Percentiles rank a stretch among this genome's conserved stretches.
These are phyloP conservation scores for Calcarius lapponicus DNA, from an alignment of 2,797 vertebrate species.

Conservation along the genomic window DNA sequence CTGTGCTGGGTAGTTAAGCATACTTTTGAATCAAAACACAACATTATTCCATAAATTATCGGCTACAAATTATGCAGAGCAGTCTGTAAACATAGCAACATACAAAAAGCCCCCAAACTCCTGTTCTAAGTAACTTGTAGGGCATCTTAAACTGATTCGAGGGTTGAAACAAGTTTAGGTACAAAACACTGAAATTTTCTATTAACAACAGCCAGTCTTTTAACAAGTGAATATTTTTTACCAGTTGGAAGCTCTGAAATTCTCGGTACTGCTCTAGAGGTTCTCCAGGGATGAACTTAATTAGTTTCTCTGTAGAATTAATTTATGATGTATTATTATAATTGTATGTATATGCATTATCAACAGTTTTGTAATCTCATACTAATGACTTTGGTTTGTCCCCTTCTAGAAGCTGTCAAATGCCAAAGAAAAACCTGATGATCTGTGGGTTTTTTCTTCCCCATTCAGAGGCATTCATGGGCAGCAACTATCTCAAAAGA, in stretches of 20 bases:
- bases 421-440: background rate
- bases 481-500: background rate
- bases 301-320: background rate
- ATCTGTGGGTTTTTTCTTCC: background rate
- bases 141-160: background rate
- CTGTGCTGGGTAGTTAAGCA: background rate
- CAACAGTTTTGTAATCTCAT: background rate
- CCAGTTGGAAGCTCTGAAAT: background rate
- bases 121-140: background rate
- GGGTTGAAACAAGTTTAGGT: background rate
- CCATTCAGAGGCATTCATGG: background rate
- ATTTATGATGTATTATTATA: background rate
- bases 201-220: background rate
- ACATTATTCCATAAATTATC: background rate
- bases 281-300: background rate
- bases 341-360: background rate
- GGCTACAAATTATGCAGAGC: background rate
- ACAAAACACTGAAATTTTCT: background rate
- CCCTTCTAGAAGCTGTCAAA: background rate
- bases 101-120: background rate
- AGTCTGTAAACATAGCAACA: background rate
- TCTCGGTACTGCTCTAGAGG: background rate
- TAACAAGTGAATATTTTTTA: background rate
- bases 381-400: background rate
- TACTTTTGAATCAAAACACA: background rate